phyloP scores from a whole-genome alignment of 2,888 invertebrate genomes.

The Bugulina stolonifera region DNA sequence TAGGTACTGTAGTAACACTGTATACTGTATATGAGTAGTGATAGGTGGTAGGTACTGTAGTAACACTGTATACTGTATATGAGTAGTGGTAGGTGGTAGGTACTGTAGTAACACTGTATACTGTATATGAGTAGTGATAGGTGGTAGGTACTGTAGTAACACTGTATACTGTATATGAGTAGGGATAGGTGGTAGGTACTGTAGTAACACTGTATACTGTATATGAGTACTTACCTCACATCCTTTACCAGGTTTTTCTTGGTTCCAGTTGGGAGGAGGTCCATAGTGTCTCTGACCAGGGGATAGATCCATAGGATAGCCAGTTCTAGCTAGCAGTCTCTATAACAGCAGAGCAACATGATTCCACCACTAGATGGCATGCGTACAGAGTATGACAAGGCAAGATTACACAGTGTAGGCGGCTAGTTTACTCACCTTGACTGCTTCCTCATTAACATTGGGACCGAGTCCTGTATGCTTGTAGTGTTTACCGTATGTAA shows the following conservation, averaged over 20 bases:
- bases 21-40: background rate
- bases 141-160: background rate
- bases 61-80: background rate
- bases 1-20: background rate
- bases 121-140: background rate
- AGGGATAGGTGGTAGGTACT: too few species aligned
- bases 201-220: too few species aligned
- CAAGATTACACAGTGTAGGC: too few species aligned
- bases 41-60: too few species aligned
- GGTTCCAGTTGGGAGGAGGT: slow-evolving; percentile 2
- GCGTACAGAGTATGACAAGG: background rate
- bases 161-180: background rate
- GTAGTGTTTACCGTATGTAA: slow-evolving; percentile 14
- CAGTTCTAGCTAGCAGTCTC: slow-evolving; percentile 7
- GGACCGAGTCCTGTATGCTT: background rate
- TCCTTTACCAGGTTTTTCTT: background rate
- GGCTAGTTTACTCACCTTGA: slow-evolving; percentile 18
- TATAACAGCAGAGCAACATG: background rate
- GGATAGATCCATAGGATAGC: background rate
- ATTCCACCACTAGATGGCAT: background rate
- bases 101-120: background rate
- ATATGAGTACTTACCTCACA: background rate
- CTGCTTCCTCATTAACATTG: slow-evolving; percentile 5
- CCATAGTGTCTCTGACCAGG: slow-evolving; percentile 24
- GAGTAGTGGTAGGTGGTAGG: background rate